These are phyloP conservation scores for Sinelater perroti DNA, from an alignment of 2,888 invertebrate species.

Conservation along the genomic window DNA sequence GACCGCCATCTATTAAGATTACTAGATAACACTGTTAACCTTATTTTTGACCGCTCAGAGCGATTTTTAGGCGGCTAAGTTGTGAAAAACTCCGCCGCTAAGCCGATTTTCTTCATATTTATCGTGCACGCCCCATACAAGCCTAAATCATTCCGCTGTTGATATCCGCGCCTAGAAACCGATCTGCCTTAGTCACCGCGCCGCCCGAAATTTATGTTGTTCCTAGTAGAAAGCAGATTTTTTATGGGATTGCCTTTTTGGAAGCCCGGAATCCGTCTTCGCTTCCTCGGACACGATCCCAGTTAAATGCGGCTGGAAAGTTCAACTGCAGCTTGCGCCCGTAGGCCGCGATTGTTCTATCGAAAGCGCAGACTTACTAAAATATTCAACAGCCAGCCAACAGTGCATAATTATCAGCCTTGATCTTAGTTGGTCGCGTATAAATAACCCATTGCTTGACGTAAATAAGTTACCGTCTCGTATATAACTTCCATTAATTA, in stretches of 20 bases:
- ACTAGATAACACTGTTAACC: conserved; percentile 14
- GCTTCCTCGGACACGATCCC: too few relatives aligned
- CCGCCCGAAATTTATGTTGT: too few relatives aligned
- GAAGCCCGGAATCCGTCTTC: too few relatives aligned
- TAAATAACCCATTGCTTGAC: conserved; percentile 36
- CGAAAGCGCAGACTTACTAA: conserved; percentile 23
- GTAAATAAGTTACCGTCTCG: conserved; percentile 36
- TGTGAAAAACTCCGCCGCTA: neutral
- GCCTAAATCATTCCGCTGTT: too few relatives aligned
- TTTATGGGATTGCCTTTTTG: too few relatives aligned
- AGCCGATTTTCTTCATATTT: conserved; percentile 3
- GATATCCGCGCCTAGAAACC: too few relatives aligned
- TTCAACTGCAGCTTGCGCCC: too few relatives aligned
- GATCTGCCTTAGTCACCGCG: too few relatives aligned
- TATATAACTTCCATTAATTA: conserved; percentile 34
- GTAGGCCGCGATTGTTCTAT: conserved; percentile 10
- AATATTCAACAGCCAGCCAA: conserved; percentile 35
- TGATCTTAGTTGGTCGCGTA: conserved; percentile 34
- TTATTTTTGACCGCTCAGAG: conserved; percentile 8
- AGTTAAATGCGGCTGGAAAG: too few relatives aligned
- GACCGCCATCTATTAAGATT: conserved; percentile 12
- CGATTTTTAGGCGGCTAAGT: neutral
- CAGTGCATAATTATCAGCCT: conserved; percentile 37
- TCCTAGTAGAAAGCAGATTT: too few relatives aligned
- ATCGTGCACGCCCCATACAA: too few relatives aligned